Conservation (phyloP, 1,140 invertebrate species). For the Drusus annulatus region DNA sequence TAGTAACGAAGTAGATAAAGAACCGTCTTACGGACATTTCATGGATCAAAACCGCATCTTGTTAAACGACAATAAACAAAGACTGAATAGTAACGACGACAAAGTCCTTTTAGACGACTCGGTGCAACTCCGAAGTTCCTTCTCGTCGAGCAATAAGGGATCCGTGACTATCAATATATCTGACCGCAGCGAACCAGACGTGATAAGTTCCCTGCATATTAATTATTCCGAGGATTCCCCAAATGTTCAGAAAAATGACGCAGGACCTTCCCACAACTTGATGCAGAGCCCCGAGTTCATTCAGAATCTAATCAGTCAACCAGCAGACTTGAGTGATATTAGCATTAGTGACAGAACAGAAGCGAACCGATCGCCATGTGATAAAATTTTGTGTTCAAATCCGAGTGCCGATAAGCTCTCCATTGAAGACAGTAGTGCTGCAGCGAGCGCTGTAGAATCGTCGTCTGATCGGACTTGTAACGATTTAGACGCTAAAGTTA, state of each 20-base stretch:
- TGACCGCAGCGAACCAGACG: constrained; percentile 61
- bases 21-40: constrained; percentile 64
- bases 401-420: constrained; percentile 3
- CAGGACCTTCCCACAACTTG: constrained; percentile 64
- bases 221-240: constrained; percentile 49
- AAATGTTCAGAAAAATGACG: constrained; percentile 63
- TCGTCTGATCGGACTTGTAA: constrained; percentile 42
- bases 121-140: constrained; percentile 64
- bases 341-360: constrained; percentile 49
- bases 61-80: constrained; percentile 43
- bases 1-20: constrained; percentile 56
- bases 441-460: constrained; percentile 47
- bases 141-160: constrained; percentile 61
- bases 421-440: not conserved
- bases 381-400: constrained; percentile 55
- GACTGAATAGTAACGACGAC: constrained; percentile 15
- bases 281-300: constrained; percentile 64
- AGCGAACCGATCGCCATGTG: constrained; percentile 29
- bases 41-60: constrained; percentile 68
- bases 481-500: constrained; percentile 42
- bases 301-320: constrained; percentile 22
- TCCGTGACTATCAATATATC: constrained; percentile 66
- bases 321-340: constrained; percentile 54
- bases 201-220: constrained; percentile 47
- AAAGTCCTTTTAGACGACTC: constrained; percentile 39